A percentile compares a stretch with the other conserved stretches of the same genome.
Conservation (phyloP, 2,797 vertebrate genomes). For the Aphelocoma californica region DNA sequence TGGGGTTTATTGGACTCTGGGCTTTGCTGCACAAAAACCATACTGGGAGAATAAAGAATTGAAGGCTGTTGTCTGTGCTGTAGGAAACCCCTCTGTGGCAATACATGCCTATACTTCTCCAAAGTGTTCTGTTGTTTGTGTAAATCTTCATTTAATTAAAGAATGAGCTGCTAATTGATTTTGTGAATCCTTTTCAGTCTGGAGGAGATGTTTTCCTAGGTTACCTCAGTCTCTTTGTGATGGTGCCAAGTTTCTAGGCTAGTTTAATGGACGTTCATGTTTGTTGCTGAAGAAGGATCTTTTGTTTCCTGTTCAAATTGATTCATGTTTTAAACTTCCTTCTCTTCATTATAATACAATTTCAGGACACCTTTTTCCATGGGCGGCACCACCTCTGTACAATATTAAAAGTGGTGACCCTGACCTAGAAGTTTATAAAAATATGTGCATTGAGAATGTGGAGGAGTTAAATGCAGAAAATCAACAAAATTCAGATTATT, state of each 20-base stretch:
- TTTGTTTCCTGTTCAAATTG: not conserved
- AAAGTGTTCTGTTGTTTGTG: not conserved
- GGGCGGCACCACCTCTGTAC: not conserved
- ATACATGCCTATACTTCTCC: not conserved
- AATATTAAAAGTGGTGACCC: not conserved
- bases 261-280: not conserved
- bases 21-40: not conserved
- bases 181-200: not conserved
- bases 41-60: not conserved
- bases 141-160: conserved; percentile 50
- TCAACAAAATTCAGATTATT: not conserved
- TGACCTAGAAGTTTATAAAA: not conserved
- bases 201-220: not conserved
- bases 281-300: not conserved
- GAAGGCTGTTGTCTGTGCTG: not conserved
- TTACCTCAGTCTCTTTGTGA: not conserved
- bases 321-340: not conserved
- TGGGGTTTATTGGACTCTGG: not conserved
- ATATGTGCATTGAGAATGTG: not conserved
- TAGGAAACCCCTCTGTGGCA: not conserved
- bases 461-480: not conserved
- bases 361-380: not conserved
- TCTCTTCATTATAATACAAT: not conserved
- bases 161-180: not conserved
- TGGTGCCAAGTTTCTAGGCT: not conserved